Conservation (phyloP, 2,113 vertebrate genomes). For the Corythaixoides concolor region DNA sequence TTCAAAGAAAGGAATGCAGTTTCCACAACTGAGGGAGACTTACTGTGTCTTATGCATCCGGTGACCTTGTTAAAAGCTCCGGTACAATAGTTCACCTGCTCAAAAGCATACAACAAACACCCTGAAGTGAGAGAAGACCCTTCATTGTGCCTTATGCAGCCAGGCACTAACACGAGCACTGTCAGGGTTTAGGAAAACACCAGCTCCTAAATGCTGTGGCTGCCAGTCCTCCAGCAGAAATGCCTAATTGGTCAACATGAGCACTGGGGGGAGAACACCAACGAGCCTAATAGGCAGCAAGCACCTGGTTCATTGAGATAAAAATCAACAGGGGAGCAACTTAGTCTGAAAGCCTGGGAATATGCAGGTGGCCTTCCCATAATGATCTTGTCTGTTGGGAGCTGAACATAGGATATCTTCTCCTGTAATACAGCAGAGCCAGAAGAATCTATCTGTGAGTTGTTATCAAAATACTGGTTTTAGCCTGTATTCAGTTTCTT, state of each 20-base stretch:
- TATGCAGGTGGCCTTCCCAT: background rate
- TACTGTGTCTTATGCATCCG: background rate
- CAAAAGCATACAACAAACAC: background rate
- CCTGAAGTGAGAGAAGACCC: background rate
- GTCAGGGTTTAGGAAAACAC: background rate
- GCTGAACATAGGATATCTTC: background rate
- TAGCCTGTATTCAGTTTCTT: background rate
- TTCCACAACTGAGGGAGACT: background rate
- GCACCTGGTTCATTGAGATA: background rate
- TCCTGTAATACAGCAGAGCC: background rate
- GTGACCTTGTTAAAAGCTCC: background rate
- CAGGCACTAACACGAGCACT: background rate
- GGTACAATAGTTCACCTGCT: background rate
- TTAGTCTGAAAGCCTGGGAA: constrained; percentile 25
- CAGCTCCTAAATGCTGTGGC: background rate
- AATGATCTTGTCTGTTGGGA: constrained; percentile 12
- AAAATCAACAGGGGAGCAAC: background rate
- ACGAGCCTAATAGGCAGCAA: background rate
- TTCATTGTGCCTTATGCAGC: background rate
- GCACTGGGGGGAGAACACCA: background rate
- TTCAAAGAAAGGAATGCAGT: background rate
- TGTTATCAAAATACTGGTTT: background rate
- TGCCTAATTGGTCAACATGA: background rate
- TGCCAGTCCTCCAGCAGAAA: background rate
- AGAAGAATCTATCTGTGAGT: background rate